These are phyloP conservation scores for Heteromurus nitidus DNA, from an alignment of 2,888 invertebrate species.

Conservation along the genomic window DNA sequence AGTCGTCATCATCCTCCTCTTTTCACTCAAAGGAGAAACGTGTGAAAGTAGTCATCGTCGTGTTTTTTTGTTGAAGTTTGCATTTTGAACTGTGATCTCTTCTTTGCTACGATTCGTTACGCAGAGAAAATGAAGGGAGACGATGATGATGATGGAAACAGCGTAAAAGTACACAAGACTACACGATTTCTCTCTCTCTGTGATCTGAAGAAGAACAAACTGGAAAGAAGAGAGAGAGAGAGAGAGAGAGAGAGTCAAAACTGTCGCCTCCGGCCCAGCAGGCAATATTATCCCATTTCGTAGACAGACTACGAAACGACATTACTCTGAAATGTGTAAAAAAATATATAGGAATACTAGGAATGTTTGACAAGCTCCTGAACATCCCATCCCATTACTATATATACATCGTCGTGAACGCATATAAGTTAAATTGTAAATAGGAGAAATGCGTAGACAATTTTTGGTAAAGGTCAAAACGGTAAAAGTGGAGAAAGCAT, in stretches of 20 bases:
- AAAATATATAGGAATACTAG: constrained; percentile 7
- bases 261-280: constrained; percentile 64
- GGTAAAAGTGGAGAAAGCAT: constrained; percentile 14
- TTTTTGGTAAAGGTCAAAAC: constrained; percentile 46
- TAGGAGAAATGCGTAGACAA: constrained; percentile 35
- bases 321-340: too few species aligned
- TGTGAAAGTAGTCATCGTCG: not conserved
- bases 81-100: not conserved
- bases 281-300: constrained; percentile 51
- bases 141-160: not conserved
- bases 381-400: too few species aligned
- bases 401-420: not conserved
- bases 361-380: constrained; percentile 21
- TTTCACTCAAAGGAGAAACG: not conserved
- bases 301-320: too few species aligned
- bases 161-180: constrained; percentile 9
- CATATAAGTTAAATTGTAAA: constrained; percentile 42
- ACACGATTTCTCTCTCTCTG: constrained; percentile 1
- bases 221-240: too few species aligned
- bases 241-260: constrained; percentile 65
- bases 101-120: too few species aligned
- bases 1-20: not conserved
- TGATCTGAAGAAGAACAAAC: constrained; percentile 57
- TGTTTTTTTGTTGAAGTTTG: too few species aligned
- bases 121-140: constrained; percentile 19